Conservation (phyloP, 2,113 vertebrate genomes). For the Tonatia bakeri region DNA sequence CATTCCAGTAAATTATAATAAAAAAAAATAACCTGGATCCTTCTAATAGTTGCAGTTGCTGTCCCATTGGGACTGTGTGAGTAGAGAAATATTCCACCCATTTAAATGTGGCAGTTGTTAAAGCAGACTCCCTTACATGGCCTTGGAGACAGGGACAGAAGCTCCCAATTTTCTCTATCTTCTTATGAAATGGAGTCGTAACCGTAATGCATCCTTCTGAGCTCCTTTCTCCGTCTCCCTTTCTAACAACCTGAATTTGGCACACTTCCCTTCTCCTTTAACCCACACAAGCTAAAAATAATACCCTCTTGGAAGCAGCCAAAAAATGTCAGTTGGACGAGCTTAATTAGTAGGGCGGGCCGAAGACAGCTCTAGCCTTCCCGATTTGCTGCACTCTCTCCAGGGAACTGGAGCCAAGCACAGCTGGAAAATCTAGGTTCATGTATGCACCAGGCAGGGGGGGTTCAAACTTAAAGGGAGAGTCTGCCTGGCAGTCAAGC, state of each 20-base stretch:
- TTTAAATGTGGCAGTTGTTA: slow-evolving; percentile 71
- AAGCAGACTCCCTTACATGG: slow-evolving; percentile 65
- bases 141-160: not conserved
- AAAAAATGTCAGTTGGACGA: slow-evolving; percentile 76
- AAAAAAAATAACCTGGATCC: slow-evolving; percentile 33
- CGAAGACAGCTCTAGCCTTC: slow-evolving; percentile 73
- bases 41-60: slow-evolving; percentile 61
- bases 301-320: slow-evolving; percentile 74
- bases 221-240: slow-evolving; percentile 69
- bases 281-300: slow-evolving; percentile 83
- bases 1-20: not conserved
- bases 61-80: slow-evolving; percentile 36
- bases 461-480: slow-evolving; percentile 10
- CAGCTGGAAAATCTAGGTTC: slow-evolving; percentile 52
- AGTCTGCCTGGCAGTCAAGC: not conserved
- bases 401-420: slow-evolving; percentile 52
- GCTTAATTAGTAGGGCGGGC: slow-evolving; percentile 81
- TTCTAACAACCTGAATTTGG: slow-evolving; percentile 81
- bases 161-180: slow-evolving; percentile 54
- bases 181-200: slow-evolving; percentile 75
- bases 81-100: slow-evolving; percentile 66
- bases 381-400: slow-evolving; percentile 71
- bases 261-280: slow-evolving; percentile 79
- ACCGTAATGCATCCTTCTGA: slow-evolving; percentile 66
- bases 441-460: not conserved